Evolutionary conservation across 2,888 invertebrate genomes (phyloP).

Genomic region (Tetranychus truncatus): DNA sequence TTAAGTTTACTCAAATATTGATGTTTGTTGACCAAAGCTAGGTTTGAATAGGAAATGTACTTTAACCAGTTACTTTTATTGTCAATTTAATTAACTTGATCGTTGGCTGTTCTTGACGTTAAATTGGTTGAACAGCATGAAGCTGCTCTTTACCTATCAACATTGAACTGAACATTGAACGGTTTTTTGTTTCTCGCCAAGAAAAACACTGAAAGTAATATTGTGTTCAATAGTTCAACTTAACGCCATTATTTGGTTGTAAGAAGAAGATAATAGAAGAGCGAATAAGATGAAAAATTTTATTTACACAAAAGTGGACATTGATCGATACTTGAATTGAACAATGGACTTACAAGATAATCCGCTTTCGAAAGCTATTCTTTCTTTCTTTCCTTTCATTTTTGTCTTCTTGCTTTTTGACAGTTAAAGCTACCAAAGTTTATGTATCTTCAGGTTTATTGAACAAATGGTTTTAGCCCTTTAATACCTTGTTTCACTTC

Average conservation of each 20-base stretch:
- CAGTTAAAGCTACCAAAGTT: not conserved
- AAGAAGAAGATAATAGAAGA: not conserved
- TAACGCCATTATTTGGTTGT: not conserved
- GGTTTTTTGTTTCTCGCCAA: too few species aligned
- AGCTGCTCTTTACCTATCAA: too few species aligned
- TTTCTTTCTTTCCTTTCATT: not conserved
- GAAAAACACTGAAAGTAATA: too few species aligned
- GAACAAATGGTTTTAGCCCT: not conserved
- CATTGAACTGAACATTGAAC: too few species aligned
- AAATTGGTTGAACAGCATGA: too few species aligned
- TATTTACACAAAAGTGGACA: not conserved
- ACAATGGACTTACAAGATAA: slow-evolving; percentile 1
- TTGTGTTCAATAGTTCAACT: not conserved
- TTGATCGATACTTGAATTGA: not conserved
- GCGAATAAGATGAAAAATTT: not conserved
- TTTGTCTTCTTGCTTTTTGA: not conserved
- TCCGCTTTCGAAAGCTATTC: not conserved
- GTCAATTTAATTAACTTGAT: too few species aligned
- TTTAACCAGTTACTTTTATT: too few species aligned
- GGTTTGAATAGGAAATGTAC: too few species aligned
- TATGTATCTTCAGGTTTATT: not conserved
- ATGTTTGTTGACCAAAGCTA: too few species aligned
- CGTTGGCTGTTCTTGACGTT: too few species aligned
- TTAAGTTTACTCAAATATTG: too few species aligned
- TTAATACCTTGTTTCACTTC: not conserved